Conservation (phyloP, 2,888 invertebrate species). For the Drosophila leonis region DNA sequence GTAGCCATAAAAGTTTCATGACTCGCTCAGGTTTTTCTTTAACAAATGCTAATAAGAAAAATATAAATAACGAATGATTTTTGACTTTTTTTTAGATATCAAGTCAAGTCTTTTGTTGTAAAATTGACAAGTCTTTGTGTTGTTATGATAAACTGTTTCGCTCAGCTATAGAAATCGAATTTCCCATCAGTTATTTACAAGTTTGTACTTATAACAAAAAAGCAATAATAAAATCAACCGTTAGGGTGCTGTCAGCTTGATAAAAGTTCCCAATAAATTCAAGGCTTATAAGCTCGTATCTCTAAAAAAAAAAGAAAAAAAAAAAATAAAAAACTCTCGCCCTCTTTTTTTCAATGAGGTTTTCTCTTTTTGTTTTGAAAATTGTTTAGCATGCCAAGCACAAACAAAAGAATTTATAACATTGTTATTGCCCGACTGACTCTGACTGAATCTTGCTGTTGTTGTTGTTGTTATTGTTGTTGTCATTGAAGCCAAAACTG, state of each 20-base stretch:
- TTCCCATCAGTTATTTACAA: constrained; percentile 28
- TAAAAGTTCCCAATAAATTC: constrained; percentile 55
- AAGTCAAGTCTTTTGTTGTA: background rate
- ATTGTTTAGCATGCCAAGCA: constrained; percentile 71
- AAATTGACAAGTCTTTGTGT: constrained; percentile 16
- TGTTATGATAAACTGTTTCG: constrained; percentile 17
- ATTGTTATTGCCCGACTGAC: constrained; percentile 52
- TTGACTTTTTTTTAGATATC: background rate
- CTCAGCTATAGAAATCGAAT: constrained; percentile 16
- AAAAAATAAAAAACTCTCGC: constrained; percentile 28
- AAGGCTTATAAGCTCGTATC: constrained; percentile 40
- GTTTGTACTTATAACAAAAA: constrained; percentile 18
- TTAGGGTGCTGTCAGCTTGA: constrained; percentile 50
- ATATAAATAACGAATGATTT: background rate
- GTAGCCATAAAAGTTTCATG: background rate
- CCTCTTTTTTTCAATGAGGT: constrained; percentile 44
- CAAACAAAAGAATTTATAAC: constrained; percentile 79
- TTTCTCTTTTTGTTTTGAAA: constrained; percentile 69
- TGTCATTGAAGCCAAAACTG: constrained; percentile 60
- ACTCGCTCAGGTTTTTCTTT: too few species aligned
- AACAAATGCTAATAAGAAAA: background rate
- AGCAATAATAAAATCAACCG: constrained; percentile 26
- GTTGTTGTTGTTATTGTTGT: constrained; percentile 29
- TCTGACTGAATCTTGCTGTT: constrained; percentile 31
- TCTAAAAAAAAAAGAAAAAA: background rate